Conservation (phyloP, 2,113 vertebrate genomes). For the Nibea coibor region DNA sequence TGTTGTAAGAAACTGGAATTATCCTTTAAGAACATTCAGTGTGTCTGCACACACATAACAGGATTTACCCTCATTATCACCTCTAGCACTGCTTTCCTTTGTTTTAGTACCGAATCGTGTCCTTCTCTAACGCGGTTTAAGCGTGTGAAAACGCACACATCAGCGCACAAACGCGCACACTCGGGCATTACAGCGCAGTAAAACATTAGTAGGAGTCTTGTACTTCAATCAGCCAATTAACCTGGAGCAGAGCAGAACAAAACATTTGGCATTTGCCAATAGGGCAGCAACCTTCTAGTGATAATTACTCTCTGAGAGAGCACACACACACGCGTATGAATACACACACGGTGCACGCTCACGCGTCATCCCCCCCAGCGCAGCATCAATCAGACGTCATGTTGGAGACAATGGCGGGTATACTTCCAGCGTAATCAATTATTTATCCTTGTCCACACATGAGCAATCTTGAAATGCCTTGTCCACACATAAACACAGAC, state of each 20-base stretch:
- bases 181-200: slow-evolving; percentile 40
- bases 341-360: neutral
- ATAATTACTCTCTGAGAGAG: slow-evolving; percentile 73
- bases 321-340: slow-evolving; percentile 33
- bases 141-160: neutral
- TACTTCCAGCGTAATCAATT: slow-evolving; percentile 67
- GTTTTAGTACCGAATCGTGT: slow-evolving; percentile 15
- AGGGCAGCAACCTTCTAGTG: slow-evolving; percentile 74
- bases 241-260: slow-evolving; percentile 75
- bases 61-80: slow-evolving; percentile 46
- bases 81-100: slow-evolving; percentile 21
- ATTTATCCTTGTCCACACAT: slow-evolving; percentile 63
- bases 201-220: slow-evolving; percentile 64
- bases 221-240: slow-evolving; percentile 81
- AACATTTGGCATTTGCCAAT: slow-evolving; percentile 80
- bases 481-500: slow-evolving; percentile 32
- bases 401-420: slow-evolving; percentile 56
- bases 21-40: slow-evolving; percentile 13
- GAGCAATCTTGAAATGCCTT: slow-evolving; percentile 26
- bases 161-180: neutral
- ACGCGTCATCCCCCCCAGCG: slow-evolving; percentile 12
- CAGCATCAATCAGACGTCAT: slow-evolving; percentile 63
- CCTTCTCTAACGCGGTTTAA: slow-evolving; percentile 21
- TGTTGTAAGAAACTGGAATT: neutral
- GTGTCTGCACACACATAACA: slow-evolving; percentile 25